Percentiles rank a stretch among this genome's conserved stretches.
phyloP scores from a whole-genome alignment of 2,113 vertebrate species.

The Diadophis punctatus region DNA sequence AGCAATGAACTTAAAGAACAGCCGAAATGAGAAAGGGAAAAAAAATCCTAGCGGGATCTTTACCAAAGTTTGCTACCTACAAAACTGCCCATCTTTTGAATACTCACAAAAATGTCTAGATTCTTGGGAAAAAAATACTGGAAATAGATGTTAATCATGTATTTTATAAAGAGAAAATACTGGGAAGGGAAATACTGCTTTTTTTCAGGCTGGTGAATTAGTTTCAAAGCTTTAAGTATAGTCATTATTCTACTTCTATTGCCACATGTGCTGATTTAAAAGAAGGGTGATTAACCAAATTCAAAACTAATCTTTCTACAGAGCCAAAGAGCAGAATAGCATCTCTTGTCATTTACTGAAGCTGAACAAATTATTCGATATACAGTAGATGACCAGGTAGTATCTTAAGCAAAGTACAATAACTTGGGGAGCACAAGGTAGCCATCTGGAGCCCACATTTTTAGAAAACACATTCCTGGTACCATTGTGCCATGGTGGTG shows the following conservation, averaged over 20 bases:
- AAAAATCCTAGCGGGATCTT: not conserved
- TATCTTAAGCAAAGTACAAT: not conserved
- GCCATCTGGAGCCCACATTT: not conserved
- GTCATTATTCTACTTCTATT: not conserved
- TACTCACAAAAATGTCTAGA: conserved; percentile 19
- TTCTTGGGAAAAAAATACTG: conserved; percentile 33
- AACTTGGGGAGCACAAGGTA: not conserved
- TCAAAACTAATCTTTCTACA: not conserved
- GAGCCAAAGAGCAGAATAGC: not conserved
- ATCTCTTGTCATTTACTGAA: not conserved
- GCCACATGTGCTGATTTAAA: conserved; percentile 1
- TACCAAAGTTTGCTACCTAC: conserved; percentile 2
- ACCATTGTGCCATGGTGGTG: not conserved
- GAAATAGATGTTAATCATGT: conserved; percentile 20
- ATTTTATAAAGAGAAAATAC: not conserved
- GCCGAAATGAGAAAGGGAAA: not conserved
- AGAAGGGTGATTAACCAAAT: not conserved
- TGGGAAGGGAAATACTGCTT: accelerated
- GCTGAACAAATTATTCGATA: not conserved
- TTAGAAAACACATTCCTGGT: not conserved
- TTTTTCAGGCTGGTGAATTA: not conserved
- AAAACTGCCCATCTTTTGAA: conserved; percentile 38
- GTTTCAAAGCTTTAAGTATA: conserved; percentile 13
- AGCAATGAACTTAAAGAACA: conserved; percentile 19
- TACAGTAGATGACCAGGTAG: not conserved